These are phyloP conservation scores for Muricea muricata DNA, from an alignment of 92 coral and sea anemone genomes.

Conservation along the genomic window DNA sequence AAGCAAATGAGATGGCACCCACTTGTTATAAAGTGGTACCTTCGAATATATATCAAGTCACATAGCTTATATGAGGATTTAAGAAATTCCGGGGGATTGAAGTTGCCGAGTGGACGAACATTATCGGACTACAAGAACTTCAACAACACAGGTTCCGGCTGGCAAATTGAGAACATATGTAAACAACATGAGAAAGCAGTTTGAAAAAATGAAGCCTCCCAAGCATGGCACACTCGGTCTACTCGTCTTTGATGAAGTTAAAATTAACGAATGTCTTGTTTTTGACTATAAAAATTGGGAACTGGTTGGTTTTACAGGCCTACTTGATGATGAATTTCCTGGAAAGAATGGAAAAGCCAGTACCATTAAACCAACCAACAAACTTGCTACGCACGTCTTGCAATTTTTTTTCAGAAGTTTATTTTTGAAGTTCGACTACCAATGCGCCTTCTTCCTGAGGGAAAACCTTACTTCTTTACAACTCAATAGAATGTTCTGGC, in stretches of 20 bases:
- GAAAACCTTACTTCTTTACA: conserved; percentile 33
- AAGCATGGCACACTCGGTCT: conserved; percentile 31
- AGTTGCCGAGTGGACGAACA: conserved; percentile 21
- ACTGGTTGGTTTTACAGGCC: conserved; percentile 40
- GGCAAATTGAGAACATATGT: conserved; percentile 30
- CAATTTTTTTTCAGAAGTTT: conserved; percentile 23
- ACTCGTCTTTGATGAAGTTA: conserved; percentile 41
- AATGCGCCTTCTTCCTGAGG: conserved; percentile 24
- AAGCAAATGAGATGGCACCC: too few species aligned
- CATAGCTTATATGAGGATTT: conserved; percentile 44
- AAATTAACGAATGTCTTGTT: conserved; percentile 36
- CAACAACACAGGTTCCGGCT: conserved; percentile 38
- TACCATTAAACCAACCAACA: conserved; percentile 15
- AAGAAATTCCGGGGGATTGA: too few species aligned
- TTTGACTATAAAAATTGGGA: conserved; percentile 46
- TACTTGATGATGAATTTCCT: not conserved
- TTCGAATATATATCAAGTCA: conserved; percentile 23
- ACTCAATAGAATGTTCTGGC: conserved; percentile 41
- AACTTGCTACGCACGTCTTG: conserved; percentile 16
- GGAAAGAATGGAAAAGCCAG: not conserved
- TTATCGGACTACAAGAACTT: conserved; percentile 50
- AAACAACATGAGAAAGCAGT: conserved; percentile 25
- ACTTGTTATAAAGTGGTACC: too few species aligned
- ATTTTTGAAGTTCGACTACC: conserved; percentile 41
- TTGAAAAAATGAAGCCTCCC: conserved; percentile 31